Evolutionary conservation across 2,888 invertebrate genomes (phyloP), one percentile per base, ranked within the genome.

Genomic region (Drosophila austrosaltans): DNA sequence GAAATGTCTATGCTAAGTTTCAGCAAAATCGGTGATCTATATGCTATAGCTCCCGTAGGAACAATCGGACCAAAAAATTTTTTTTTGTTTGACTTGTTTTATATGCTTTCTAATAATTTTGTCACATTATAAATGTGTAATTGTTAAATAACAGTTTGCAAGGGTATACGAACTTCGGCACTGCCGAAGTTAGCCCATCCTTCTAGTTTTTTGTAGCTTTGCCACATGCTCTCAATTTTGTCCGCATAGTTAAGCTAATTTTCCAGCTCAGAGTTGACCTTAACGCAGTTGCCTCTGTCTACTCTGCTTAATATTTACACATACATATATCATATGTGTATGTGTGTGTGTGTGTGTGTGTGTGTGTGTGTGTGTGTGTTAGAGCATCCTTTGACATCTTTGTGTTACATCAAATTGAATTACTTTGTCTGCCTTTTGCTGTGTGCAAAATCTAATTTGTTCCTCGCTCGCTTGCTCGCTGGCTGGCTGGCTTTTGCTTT

Each of bases 241-340:
- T 54, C 36, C 36, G 42, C 53, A 66, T 44, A 67, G 72, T 28
- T 72, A 67, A 72, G 62, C 72, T 72, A 67, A 72, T 72, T 72
- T 72, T 48, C 62, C 56, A 67, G 44, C 72, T 54, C 20, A 32
- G 53, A 72, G 20, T 16, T 61, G 48, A 44, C 20, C 48, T 48
- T 61, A n/a, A n/a, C 20, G 20, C 22, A 25, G 12, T 25, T 36
- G 36, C 36, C 10, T 36, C 36, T 16, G 16, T 25, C 22, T 22
- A 12, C 36, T 20, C 57, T 57, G 7, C 48, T 48, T 10, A 48
- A 48, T 48, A 48, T 25, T 48, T 36, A 30, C 5, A 30, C 6
- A 30, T 30, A 30, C 6, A 36, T 36, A 36, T 10, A 36, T 36
- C n/a, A 30, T 36, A 7, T 32, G 32, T 48, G 22, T 48, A 8